Evolutionary conservation across 1,140 invertebrate species (phyloP), one percentile per base, ranked within the genome.

Genomic region (Ceratina calcarata): DNA sequence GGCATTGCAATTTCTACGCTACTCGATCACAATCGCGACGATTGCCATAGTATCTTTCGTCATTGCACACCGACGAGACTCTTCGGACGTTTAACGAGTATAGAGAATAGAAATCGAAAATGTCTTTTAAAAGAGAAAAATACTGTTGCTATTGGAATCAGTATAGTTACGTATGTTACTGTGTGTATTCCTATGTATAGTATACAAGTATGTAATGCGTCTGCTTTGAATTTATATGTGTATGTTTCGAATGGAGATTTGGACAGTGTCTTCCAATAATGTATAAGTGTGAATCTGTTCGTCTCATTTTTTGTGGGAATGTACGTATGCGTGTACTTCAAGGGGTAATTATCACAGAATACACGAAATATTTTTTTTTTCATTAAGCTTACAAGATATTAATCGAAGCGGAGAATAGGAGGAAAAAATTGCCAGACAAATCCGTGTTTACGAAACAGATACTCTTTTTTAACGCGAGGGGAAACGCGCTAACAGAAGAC

Each of bases 301-400:
- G 15, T 80, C 78, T 83, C n/a, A 61, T 12, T 37, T 60, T 37
- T 32, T 70, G 53, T 20, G 8, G 55, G 53, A 62, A 20, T 77
- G 16, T 76, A 32, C 13, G n/a, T 18, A 57, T 78, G 78, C 86
- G 70, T 89, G 79, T 57, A 76, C 27, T 82, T 85, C 88, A 89
- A 91, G 85, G 91, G 88, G 86, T 91, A 91, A 91, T 90, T 92
- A 92, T 92, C 91, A 92, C 91, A 92, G 91, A 92, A 92, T 92
- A 92, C 83, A 91, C 90, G 91, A 92, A 89, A 92, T 91, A 91
- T 91, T 88, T 70, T 68, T 68, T 66, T 68, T 68, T 91, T 89
- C 84, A 79, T 86, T 88, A 91, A 92, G 91, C 89, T 91, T 91
- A 91, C 86, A 84, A 91, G 86, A 91, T 90, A 90, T 89, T 89